Percentiles rank a stretch among this genome's conserved stretches.
phyloP scores from a whole-genome alignment of 2,888 invertebrate genomes.

The Brachypterus glaber region DNA sequence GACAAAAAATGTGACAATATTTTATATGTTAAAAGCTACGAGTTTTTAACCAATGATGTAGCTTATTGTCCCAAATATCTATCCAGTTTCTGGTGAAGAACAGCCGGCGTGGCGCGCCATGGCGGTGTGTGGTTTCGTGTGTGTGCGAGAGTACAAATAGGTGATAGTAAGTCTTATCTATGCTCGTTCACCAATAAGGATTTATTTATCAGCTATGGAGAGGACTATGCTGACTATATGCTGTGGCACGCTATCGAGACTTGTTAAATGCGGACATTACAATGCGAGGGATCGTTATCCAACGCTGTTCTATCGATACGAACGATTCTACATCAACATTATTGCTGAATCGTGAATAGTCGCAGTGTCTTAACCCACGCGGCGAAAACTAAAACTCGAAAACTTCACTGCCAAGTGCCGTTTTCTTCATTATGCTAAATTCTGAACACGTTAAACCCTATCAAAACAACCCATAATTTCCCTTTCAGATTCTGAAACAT shows the following conservation, averaged over 20 bases:
- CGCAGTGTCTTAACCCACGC: constrained; percentile 37
- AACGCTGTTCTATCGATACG: constrained; percentile 38
- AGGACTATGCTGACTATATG: constrained; percentile 24
- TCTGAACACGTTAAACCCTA: too few relatives aligned
- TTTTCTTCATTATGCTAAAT: constrained; percentile 21
- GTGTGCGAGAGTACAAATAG: constrained; percentile 37
- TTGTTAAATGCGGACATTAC: constrained; percentile 42
- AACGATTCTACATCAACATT: constrained; percentile 41
- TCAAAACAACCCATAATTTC: too few relatives aligned
- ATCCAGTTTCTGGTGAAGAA: too few relatives aligned
- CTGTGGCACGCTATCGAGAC: constrained; percentile 34
- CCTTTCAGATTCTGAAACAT: too few relatives aligned
- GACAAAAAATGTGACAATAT: too few relatives aligned
- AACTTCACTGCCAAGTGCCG: constrained; percentile 18
- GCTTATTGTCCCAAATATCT: too few relatives aligned
- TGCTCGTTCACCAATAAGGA: constrained; percentile 34
- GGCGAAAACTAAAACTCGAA: constrained; percentile 5
- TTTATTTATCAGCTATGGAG: constrained; percentile 36
- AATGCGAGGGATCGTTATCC: constrained; percentile 42
- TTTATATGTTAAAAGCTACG: too few relatives aligned
- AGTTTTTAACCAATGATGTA: too few relatives aligned
- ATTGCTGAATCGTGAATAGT: constrained; percentile 42
- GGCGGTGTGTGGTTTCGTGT: too few relatives aligned
- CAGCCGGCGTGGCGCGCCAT: too few relatives aligned
- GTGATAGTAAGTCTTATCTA: constrained; percentile 34